Conservation (phyloP, 2,888 invertebrate genomes). For the Anodontia alba region DNA sequence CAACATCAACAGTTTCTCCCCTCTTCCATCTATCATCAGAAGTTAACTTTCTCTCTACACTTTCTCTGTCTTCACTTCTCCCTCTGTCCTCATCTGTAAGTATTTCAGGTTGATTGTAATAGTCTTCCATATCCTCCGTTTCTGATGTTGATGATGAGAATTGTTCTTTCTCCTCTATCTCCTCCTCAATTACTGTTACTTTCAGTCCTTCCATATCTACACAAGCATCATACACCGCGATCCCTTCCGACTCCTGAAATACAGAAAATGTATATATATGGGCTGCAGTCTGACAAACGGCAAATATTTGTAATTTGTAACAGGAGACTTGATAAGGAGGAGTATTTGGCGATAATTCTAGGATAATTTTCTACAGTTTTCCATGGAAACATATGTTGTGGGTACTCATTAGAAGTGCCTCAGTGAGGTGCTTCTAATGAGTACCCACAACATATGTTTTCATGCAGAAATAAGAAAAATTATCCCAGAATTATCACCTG, state of each 20-base stretch:
- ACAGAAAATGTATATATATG: too few relatives aligned
- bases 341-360: too few relatives aligned
- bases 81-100: constrained; percentile 35
- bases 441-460: too few relatives aligned
- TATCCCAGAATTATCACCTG: too few relatives aligned
- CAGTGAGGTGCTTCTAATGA: too few relatives aligned
- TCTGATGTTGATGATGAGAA: not conserved
- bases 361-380: too few relatives aligned
- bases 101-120: constrained; percentile 55
- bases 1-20: not conserved
- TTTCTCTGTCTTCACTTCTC: constrained; percentile 2
- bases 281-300: not conserved
- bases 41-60: not conserved
- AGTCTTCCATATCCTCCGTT: constrained; percentile 42
- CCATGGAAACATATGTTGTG: too few relatives aligned
- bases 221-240: constrained; percentile 72
- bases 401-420: too few relatives aligned
- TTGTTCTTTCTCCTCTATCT: not conserved
- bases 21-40: not conserved
- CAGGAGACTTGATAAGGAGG: too few relatives aligned
- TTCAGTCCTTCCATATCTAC: constrained; percentile 74
- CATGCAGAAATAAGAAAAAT: too few relatives aligned
- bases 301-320: not conserved
- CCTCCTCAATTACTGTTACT: constrained; percentile 53
- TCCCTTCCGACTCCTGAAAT: constrained; percentile 70